Evolutionary conservation across 2,113 vertebrate genomes (phyloP), one percentile per base, ranked within the genome.

Genomic region (Pachypanchax playfairii): DNA sequence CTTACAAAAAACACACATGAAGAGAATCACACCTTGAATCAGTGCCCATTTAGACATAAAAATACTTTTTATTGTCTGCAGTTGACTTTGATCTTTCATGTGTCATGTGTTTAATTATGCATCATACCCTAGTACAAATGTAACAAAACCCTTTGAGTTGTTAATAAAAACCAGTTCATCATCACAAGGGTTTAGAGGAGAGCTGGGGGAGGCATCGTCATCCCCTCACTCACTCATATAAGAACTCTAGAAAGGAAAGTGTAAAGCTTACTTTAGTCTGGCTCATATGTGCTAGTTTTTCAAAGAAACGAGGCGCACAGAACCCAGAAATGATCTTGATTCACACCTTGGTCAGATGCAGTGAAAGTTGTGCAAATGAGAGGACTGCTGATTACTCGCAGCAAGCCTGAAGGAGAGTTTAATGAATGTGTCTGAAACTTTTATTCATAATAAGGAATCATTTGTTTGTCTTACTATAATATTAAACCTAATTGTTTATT

Each of bases 71-170:
- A 60, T 77, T 66, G 54, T 55, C 38, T 29, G 77, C 83, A 84
- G 69, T 75, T 77, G 48, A 68, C 85, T 90, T 89, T 90, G 87
- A 91, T 92, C 87, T 87, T 51, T 70, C 75, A 86, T 87, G 84
- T 75, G 79, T 87, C 86, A 76, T 75, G 83, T 81, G 71, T 77
- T 91, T 92, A 91, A 92, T 91, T 89, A 91, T 91, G 83, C 53
- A 91, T 90, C 70, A 65, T 9, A 77, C 81, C 82, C 87, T 64
- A 65, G 75, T 43, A 49, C 76, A 82, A 88, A 77, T 24, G 68
- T 66, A 49, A 69, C 3, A 55, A 86, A 83, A 83, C 88, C 87
- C 85, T 89, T 87, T 69, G 46, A 87, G 83, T 76, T 63, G 77
- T 80, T 75, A 65, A 77, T 26, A 58, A 54, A 61, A 78, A 72